Conservation (phyloP, 2,113 vertebrate species). For the Struthio camelus region DNA sequence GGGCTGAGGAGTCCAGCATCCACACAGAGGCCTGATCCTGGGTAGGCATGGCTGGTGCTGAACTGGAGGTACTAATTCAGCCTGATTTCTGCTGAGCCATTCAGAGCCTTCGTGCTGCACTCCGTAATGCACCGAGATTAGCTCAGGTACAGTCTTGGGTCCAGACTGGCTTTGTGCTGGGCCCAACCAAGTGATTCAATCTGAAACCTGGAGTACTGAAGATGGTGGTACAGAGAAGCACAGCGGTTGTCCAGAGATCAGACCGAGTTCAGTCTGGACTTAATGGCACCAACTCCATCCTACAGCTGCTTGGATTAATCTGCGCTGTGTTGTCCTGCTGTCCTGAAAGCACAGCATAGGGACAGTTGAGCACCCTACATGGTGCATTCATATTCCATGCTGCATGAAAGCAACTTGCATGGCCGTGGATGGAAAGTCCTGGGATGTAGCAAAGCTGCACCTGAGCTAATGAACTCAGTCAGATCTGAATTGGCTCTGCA, state of each 20-base stretch:
- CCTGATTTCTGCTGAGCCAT: background rate
- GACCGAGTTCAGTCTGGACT: background rate
- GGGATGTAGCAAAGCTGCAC: background rate
- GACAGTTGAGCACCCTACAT: background rate
- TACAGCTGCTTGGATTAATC: background rate
- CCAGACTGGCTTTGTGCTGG: background rate
- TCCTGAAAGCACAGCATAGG: background rate
- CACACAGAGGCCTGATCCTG: background rate
- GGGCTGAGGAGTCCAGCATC: background rate
- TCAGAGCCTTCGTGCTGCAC: background rate
- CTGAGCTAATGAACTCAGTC: background rate
- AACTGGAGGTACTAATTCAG: background rate
- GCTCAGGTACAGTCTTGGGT: background rate
- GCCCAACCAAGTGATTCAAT: background rate
- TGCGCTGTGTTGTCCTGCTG: background rate
- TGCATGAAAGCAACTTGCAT: background rate
- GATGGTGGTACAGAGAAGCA: no score
- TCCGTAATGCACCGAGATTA: background rate
- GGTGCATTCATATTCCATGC: background rate
- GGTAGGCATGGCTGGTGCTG: accelerated
- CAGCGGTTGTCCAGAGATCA: background rate
- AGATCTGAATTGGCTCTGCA: background rate
- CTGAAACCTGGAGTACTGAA: no score
- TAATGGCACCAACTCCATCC: background rate
- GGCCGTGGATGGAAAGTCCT: background rate